Conservation (phyloP, 2,888 invertebrate species). For the Rapana venosa region DNA sequence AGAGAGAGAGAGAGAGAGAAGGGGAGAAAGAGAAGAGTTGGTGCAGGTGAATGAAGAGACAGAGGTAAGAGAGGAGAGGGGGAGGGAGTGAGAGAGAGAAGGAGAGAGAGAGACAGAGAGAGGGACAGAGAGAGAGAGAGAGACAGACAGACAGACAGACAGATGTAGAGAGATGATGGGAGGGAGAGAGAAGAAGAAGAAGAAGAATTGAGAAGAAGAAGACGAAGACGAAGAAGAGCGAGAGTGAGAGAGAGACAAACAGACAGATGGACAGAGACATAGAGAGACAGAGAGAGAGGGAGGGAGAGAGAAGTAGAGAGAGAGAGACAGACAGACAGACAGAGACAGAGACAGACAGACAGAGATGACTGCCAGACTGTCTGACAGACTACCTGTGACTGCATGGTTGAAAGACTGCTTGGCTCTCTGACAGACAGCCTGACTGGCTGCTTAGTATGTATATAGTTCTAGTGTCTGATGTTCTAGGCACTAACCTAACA, state of each 20-base stretch:
- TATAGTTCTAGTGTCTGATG: no score
- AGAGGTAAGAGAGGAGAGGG: background rate
- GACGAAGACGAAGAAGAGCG: no score
- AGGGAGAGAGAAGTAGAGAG: background rate
- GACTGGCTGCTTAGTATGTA: no score
- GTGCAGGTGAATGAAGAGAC: background rate
- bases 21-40: background rate
- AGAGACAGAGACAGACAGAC: no score
- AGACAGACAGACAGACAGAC: background rate
- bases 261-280: slow-evolving; percentile 16
- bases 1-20: slow-evolving; percentile 11
- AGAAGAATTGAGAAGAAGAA: no score
- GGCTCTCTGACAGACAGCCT: no score
- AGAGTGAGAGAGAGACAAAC: slow-evolving; percentile 9
- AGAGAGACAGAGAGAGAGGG: slow-evolving; percentile 28
- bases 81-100: background rate
- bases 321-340: no score
- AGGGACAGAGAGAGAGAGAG: background rate
- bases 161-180: background rate
- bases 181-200: no score
- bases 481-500: no score
- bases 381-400: no score
- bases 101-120: background rate
- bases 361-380: no score
- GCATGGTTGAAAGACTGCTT: no score